Percentiles rank a stretch among this genome's conserved stretches.
Conservation (phyloP, 2,888 invertebrate genomes). For the Aphidius colemani region DNA sequence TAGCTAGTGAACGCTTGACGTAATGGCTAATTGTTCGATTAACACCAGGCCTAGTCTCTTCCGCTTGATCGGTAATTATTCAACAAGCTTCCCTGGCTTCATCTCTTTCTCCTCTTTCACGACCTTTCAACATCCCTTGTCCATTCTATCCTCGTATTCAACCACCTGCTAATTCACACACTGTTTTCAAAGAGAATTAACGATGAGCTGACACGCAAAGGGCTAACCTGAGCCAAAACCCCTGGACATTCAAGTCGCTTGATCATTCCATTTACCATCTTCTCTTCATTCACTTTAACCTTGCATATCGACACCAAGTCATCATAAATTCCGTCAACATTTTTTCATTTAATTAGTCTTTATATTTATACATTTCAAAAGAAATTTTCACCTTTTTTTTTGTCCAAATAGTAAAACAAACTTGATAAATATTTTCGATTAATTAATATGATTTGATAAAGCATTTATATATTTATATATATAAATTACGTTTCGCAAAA, state of each 20-base stretch:
- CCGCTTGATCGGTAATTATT: constrained; percentile 47
- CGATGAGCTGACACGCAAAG: constrained; percentile 26
- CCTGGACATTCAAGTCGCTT: constrained; percentile 23
- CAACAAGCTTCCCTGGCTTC: constrained; percentile 39
- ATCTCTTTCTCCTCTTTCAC: constrained; percentile 14
- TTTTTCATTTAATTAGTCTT: too few species aligned
- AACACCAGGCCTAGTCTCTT: constrained; percentile 34
- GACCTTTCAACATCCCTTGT: too few species aligned
- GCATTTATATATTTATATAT: too few species aligned
- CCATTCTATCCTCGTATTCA: constrained; percentile 3
- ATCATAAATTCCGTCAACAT: neutral
- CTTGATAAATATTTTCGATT: too few species aligned
- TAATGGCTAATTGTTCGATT: constrained; percentile 50
- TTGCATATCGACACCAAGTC: neutral
- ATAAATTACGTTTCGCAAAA: too few species aligned
- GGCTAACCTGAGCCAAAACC: constrained; percentile 16
- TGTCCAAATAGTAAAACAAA: too few species aligned
- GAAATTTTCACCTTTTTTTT: too few species aligned
- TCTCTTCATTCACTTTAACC: neutral
- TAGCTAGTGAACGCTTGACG: constrained; percentile 33
- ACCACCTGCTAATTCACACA: constrained; percentile 20
- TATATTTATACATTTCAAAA: too few species aligned
- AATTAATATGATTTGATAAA: too few species aligned
- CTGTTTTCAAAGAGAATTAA: constrained; percentile 34
- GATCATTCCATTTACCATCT: constrained; percentile 21